phyloP scores from a whole-genome alignment of 2,888 invertebrate species.

The Cryptophagus acutangulus region DNA sequence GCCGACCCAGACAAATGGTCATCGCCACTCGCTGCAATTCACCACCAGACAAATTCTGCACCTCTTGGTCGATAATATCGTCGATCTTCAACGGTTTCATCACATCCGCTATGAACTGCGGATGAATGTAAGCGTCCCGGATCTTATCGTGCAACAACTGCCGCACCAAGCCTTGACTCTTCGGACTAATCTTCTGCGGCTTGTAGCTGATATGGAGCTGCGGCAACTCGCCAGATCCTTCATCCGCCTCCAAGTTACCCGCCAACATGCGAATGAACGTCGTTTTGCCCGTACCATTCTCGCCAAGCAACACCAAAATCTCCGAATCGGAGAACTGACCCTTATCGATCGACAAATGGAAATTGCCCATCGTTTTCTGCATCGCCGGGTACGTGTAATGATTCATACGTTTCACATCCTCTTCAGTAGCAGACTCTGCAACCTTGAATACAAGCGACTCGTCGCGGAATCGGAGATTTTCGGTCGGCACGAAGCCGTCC shows the following conservation, averaged over 20 bases:
- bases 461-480: conserved; percentile 97
- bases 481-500: conserved; percentile 98
- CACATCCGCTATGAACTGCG: conserved; percentile 96
- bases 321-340: conserved; percentile 99
- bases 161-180: conserved; percentile 88
- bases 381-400: conserved; percentile 94
- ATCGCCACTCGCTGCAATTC: conserved; percentile 97
- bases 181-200: conserved; percentile 99
- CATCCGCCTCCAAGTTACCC: conserved; percentile 90
- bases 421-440: conserved; percentile 94
- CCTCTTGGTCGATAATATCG: conserved; percentile 96
- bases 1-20: conserved; percentile 94
- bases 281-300: conserved; percentile 99
- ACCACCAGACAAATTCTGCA: conserved; percentile 97
- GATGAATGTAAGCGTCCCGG: conserved; percentile 95
- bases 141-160: conserved; percentile 94
- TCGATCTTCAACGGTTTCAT: conserved; percentile 98
- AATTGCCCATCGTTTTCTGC: conserved; percentile 77
- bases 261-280: conserved; percentile 99
- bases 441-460: conserved; percentile 97
- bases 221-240: conserved; percentile 70
- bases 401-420: conserved; percentile 95
- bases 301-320: conserved; percentile 93
- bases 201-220: conserved; percentile 97
- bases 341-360: conserved; percentile 71